Evolutionary conservation across 2,888 invertebrate species (phyloP), one percentile per base, ranked within the genome.

Genomic region (Bombylius discolor): DNA sequence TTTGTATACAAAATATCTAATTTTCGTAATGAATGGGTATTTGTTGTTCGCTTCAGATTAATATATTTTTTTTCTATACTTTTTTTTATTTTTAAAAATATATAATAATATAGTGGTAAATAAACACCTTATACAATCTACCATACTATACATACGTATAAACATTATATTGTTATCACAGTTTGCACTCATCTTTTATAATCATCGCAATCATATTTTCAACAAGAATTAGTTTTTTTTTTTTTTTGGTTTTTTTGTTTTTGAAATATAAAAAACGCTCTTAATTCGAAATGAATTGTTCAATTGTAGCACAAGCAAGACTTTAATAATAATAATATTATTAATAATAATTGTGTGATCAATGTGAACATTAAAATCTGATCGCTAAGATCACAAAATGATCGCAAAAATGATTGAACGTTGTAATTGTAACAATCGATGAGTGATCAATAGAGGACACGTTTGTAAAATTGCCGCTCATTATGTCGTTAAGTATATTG

Each of bases 271-370:
- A 23, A 23, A 23, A 23, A 3, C 42, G 45, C 47, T 50, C 50
- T 51, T 55, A 55, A 55, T 55, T 51, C 42, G 58, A 62, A 63
- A 63, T 63, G 63, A 63, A 63, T 63, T 63, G 63, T 62, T 63
- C 63, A 62, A 63, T 63, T 63, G 62, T 62, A 60, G 59, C 63
- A 63, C 63, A 62, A 63, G 62, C 62, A 63, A 62, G 62, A 63
- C 60, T 60, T 62, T 63, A 63, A 62, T 63, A 62, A 62, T 61
- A 61, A 62, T 63, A 59, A 62, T 62, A 44, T 9, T 44, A 44
- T 9, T 44, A 8, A 42, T 11, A 42, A 42, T 42, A 55, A 55
- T 55, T 50, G 46, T 39, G 50, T 47, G 55, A 50, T 49, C 55
- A 56, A 59, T 54, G 57, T 56, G 57, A 57, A 59, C 57, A 59